Evolutionary conservation across 2,888 invertebrate species (phyloP).

Genomic region (Lissocephala sabroskyi): DNA sequence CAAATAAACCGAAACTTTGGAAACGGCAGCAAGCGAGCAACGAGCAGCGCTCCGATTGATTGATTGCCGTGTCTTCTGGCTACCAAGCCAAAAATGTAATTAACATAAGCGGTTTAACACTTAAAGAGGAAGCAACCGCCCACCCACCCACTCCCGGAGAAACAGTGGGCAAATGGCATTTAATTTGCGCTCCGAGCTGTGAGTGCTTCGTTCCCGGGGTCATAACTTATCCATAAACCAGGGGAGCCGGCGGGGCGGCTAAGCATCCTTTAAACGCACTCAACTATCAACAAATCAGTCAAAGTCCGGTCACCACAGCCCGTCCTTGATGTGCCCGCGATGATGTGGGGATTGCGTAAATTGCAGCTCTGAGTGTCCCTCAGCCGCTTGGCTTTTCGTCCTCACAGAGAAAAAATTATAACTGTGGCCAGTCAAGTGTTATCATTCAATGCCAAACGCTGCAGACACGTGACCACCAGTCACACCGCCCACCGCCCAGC

Average conservation of each 20-base stretch:
- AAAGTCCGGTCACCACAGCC: slow-evolving; percentile 32
- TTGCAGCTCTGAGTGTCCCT: slow-evolving; percentile 22
- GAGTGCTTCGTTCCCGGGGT: slow-evolving; percentile 21
- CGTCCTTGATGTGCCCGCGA: neutral
- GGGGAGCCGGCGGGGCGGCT: neutral
- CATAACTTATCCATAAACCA: slow-evolving; percentile 44
- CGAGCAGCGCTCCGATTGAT: slow-evolving; percentile 29
- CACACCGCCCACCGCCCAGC: neutral
- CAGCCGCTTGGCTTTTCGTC: slow-evolving; percentile 6
- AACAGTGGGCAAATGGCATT: slow-evolving; percentile 26
- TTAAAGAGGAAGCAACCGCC: slow-evolving; percentile 3
- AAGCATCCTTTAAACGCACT: slow-evolving; percentile 25
- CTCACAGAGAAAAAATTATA: slow-evolving; percentile 37
- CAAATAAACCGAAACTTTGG: slow-evolving; percentile 25
- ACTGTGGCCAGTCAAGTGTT: slow-evolving; percentile 57
- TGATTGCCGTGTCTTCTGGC: slow-evolving; percentile 44
- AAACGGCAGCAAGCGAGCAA: slow-evolving; percentile 20
- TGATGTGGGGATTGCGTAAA: slow-evolving; percentile 18
- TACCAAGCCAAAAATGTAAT: slow-evolving; percentile 38
- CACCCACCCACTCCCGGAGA: too few species aligned
- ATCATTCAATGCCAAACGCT: slow-evolving; percentile 16
- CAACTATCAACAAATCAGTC: slow-evolving; percentile 56
- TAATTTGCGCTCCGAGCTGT: too few species aligned
- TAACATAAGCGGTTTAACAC: slow-evolving; percentile 56
- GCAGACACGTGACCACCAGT: slow-evolving; percentile 30